A percentile compares a stretch with the other conserved stretches of the same genome.
Conservation (phyloP, 2,797 vertebrate genomes). For the Etheostoma nigrum region DNA sequence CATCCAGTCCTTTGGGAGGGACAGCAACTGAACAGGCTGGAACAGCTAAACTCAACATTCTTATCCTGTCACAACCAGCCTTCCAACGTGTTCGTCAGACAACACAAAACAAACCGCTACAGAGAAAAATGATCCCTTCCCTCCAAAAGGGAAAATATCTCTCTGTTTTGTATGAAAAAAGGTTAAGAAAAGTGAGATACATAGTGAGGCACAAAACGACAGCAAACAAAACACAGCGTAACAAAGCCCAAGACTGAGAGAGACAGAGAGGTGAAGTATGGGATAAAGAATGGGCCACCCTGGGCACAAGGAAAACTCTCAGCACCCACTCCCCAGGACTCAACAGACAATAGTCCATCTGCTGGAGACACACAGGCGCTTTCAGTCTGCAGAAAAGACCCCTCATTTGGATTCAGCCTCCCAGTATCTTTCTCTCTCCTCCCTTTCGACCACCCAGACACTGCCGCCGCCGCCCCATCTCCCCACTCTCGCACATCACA, state of each 20-base stretch:
- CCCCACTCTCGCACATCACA: conserved; percentile 61
- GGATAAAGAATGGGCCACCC: conserved; percentile 76
- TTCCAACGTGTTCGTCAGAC: conserved; percentile 60
- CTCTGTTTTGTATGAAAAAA: conserved; percentile 59
- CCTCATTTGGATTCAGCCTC: conserved; percentile 79
- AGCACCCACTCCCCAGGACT: conserved; percentile 79
- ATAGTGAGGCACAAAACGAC: conserved; percentile 62
- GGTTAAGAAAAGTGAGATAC: conserved; percentile 73
- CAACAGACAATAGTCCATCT: conserved; percentile 86
- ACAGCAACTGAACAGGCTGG: conserved; percentile 52
- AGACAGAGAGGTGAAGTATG: conserved; percentile 73
- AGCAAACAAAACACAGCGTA: conserved; percentile 69
- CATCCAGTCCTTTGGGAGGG: conserved; percentile 60
- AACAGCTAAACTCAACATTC: conserved; percentile 68
- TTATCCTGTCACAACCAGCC: conserved; percentile 63
- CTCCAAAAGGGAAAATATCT: conserved; percentile 21
- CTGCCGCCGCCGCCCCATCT: conserved; percentile 76
- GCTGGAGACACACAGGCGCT: conserved; percentile 78
- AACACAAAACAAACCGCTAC: conserved; percentile 54
- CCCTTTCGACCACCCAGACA: conserved; percentile 86
- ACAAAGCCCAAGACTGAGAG: conserved; percentile 66
- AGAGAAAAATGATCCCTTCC: conserved; percentile 45
- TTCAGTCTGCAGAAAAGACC: conserved; percentile 76
- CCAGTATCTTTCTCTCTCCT: conserved; percentile 72
- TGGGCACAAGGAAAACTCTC: conserved; percentile 68